Percentiles rank a stretch among this genome's conserved stretches.
Conservation (phyloP, 2,797 vertebrate species). For the Bradypodion ventrale region DNA sequence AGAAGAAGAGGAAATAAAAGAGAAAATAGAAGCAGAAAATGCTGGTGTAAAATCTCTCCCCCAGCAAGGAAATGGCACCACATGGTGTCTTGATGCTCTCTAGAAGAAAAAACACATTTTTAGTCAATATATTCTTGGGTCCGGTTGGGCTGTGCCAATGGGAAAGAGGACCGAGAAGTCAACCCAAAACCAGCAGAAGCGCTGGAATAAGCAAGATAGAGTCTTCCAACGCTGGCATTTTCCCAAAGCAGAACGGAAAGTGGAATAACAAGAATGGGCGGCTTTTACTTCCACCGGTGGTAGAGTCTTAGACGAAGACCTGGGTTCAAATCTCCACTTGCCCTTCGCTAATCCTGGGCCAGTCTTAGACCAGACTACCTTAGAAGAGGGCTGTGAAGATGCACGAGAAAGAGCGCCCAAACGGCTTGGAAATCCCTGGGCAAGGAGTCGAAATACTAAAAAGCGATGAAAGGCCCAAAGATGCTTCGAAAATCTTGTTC, state of each 20-base stretch:
- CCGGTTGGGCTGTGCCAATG: background rate
- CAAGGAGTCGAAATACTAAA: no score
- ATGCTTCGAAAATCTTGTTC: no score
- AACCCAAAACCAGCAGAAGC: no score
- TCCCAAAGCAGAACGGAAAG: no score
- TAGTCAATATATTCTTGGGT: background rate
- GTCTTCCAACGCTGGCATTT: background rate
- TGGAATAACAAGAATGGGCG: background rate
- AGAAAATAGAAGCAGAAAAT: background rate
- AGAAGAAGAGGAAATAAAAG: no score
- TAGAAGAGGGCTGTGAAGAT: background rate
- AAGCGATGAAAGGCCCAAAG: no score
- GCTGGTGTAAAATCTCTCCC: background rate
- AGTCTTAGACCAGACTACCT: no score
- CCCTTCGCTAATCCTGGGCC: no score
- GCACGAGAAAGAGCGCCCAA: no score
- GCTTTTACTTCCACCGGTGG: background rate
- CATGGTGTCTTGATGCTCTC: background rate
- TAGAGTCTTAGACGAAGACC: background rate
- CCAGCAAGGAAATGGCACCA: background rate
- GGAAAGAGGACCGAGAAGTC: no score
- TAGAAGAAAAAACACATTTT: background rate
- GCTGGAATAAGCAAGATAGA: no score
- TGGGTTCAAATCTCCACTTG: background rate
- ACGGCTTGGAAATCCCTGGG: background rate